These are phyloP conservation scores for Megalops atlanticus DNA, from an alignment of 2,113 vertebrate species.

Conservation along the genomic window DNA sequence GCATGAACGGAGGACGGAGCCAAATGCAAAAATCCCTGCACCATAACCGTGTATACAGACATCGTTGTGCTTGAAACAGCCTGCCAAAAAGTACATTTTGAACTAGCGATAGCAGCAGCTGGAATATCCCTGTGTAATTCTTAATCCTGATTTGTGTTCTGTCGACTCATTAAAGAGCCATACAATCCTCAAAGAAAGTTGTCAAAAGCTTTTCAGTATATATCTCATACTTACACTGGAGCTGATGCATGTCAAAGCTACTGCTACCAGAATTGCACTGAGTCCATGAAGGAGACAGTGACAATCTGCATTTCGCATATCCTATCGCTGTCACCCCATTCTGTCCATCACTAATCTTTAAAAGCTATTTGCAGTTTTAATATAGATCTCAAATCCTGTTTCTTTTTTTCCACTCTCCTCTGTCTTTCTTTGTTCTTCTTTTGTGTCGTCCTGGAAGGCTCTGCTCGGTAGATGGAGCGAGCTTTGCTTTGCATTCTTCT, in stretches of 20 bases:
- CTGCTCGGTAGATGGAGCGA: constrained; percentile 49
- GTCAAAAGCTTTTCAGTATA: constrained; percentile 60
- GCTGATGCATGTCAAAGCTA: constrained; percentile 61
- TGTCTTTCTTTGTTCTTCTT: constrained; percentile 59
- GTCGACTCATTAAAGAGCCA: constrained; percentile 60
- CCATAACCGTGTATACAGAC: constrained; percentile 48
- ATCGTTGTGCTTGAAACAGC: constrained; percentile 42
- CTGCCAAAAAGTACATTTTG: constrained; percentile 51
- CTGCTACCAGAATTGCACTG: constrained; percentile 56
- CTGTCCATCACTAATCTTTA: constrained; percentile 70
- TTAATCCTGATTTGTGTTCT: constrained; percentile 69
- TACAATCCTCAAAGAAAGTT: constrained; percentile 64
- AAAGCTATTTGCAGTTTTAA: constrained; percentile 75
- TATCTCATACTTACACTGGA: constrained; percentile 60
- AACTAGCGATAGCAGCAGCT: constrained; percentile 60
- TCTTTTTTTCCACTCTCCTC: constrained; percentile 24
- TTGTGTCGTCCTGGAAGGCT: constrained; percentile 58
- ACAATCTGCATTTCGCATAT: constrained; percentile 64
- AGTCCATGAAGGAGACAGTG: constrained; percentile 59
- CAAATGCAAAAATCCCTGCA: constrained; percentile 49
- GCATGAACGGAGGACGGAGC: neutral
- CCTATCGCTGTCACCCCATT: constrained; percentile 65
- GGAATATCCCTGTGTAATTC: constrained; percentile 63
- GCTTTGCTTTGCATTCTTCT: constrained; percentile 52
- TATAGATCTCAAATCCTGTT: constrained; percentile 74